Evolutionary conservation across 2,113 vertebrate genomes (phyloP), one percentile per base, ranked within the genome.

Genomic region (Cyprinodon brontotheroides): DNA sequence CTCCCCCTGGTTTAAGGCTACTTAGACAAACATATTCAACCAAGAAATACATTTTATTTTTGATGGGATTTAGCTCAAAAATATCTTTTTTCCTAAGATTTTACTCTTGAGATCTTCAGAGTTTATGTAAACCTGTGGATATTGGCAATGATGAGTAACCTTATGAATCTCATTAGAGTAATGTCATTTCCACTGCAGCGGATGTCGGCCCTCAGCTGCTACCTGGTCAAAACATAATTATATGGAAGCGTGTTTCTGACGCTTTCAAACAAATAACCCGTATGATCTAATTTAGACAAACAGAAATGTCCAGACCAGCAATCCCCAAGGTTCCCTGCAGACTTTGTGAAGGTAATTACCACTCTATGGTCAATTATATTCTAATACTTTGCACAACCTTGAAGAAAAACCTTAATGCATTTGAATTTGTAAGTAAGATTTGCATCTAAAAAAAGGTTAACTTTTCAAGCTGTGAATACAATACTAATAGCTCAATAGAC

Each of bases 171-270:
- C 78, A 87, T 88, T 83, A 85, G 38, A 73, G 72, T 14, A 72
- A 86, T 79, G 67, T 62, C 80, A 81, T 84, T 83, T 78, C n/a
- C 72, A 77, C 63, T 22, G 63, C 59, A 48, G 65, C 9, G 11
- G 72, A 69, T 66, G 77, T 70, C 72, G 72, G 47, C 72, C 62
- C 65, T 73, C 62, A 61, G 72, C 73, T 75, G 71, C 71, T 75
- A 84, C 77, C 75, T 86, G 70, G 79, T 83, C 65, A 81, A 65
- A 68, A 43, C 57, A 64, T 61, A 79, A 80, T 86, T 79, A 84
- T 43, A 67, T 22, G 61, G 81, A 84, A 68, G 75, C 69, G 77
- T 84, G 80, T 77, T 63, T 9, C 45, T 57, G 39, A 81, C 70
- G 67, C 71, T 73, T 70, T 59, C 64, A 53, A 71, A 47, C 45